Conservation (phyloP, 2,113 vertebrate species). For the Pycnonotus jocosus region DNA sequence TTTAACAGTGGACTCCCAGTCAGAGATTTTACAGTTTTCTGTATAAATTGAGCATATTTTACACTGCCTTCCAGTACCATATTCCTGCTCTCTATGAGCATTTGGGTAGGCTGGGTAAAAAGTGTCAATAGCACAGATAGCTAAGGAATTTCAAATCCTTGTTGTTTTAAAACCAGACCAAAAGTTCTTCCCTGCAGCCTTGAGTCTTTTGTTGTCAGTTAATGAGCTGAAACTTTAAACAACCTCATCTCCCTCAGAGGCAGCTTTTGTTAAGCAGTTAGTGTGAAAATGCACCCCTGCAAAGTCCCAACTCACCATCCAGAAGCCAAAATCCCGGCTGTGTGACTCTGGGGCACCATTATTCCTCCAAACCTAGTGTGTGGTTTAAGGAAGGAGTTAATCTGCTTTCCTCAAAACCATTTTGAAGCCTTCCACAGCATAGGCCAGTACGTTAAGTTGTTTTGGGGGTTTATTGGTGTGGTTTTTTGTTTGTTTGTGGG, state of each 20-base stretch:
- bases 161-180: neutral
- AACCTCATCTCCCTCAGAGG: neutral
- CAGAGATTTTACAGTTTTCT: accelerated
- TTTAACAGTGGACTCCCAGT: neutral
- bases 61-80: neutral
- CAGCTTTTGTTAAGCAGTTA: neutral
- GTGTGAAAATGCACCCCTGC: neutral
- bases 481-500: neutral
- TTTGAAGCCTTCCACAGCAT: neutral
- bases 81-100: accelerated
- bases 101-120: neutral
- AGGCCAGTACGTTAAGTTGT: neutral
- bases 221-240: neutral
- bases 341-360: accelerated
- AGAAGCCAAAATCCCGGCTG: neutral
- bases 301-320: neutral
- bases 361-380: neutral
- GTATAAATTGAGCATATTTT: neutral
- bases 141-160: neutral
- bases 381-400: neutral
- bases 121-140: neutral
- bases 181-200: neutral
- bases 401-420: neutral
- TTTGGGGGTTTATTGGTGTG: too few species aligned
- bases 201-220: neutral